These are phyloP conservation scores for Megalonaias nervosa DNA, from an alignment of 1,140 invertebrate species.

Conservation along the genomic window DNA sequence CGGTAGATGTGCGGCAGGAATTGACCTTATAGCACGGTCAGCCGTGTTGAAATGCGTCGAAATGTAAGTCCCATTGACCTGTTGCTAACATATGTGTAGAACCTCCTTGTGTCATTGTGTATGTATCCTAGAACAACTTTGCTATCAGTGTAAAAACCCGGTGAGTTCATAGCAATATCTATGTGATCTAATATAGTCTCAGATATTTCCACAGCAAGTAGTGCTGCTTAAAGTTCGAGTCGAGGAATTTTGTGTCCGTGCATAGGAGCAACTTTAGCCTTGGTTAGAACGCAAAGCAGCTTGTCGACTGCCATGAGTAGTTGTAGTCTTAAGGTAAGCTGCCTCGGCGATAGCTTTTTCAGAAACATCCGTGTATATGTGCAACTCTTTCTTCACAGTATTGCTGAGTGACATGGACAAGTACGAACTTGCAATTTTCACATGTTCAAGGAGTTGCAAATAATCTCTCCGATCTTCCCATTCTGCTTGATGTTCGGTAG, in stretches of 20 bases:
- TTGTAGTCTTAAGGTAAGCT: conserved; percentile 17
- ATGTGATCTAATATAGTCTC: conserved; percentile 21
- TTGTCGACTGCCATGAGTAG: neutral
- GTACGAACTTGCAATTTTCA: conserved; percentile 19
- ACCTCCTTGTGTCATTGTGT: conserved; percentile 14
- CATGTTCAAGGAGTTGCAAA: neutral
- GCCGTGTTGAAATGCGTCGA: neutral
- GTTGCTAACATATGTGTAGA: conserved; percentile 24
- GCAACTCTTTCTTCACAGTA: conserved; percentile 13
- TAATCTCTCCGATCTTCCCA: neutral
- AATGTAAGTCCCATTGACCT: conserved; percentile 26
- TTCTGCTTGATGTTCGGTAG: neutral
- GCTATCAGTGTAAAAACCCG: conserved; percentile 17
- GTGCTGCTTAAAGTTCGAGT: conserved; percentile 35
- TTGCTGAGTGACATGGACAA: conserved; percentile 9
- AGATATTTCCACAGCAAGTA: conserved; percentile 27
- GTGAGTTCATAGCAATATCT: neutral
- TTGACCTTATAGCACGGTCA: too few species aligned
- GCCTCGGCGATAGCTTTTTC: conserved; percentile 34
- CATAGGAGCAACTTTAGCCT: conserved; percentile 37
- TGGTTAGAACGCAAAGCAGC: conserved; percentile 25
- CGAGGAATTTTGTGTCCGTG: conserved; percentile 34
- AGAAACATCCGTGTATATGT: conserved; percentile 42
- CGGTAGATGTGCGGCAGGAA: too few species aligned
- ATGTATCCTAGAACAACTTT: conserved; percentile 24